Conservation (phyloP, 2,888 invertebrate genomes). For the Pheosia gnoma region DNA sequence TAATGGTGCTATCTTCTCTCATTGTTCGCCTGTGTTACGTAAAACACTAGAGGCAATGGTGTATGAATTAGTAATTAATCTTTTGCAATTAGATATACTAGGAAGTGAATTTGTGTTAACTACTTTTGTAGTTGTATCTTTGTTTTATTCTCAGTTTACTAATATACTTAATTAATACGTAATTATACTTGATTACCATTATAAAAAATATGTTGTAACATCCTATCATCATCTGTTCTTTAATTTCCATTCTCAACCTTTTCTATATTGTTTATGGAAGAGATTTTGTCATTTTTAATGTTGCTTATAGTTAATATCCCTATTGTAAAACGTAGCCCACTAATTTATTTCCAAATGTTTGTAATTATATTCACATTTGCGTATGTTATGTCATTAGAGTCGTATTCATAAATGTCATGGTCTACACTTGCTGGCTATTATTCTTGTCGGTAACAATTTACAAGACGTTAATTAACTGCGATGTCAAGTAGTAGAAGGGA, state of each 20-base stretch:
- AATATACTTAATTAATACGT: too few relatives aligned
- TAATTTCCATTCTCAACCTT: too few relatives aligned
- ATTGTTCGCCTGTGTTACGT: constrained; percentile 78
- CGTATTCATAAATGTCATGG: constrained; percentile 39
- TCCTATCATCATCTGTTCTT: too few relatives aligned
- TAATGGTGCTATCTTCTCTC: constrained; percentile 73
- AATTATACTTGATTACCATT: too few relatives aligned
- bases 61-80: constrained; percentile 73
- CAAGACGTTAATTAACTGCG: constrained; percentile 6
- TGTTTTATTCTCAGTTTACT: constrained; percentile 11
- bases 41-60: constrained; percentile 70
- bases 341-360: constrained; percentile 25
- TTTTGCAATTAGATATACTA: constrained; percentile 54
- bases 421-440: constrained; percentile 21
- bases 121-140: constrained; percentile 55
- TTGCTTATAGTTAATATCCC: constrained; percentile 11
- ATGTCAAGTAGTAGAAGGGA: neutral
- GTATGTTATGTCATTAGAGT: constrained; percentile 31
- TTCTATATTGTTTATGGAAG: neutral
- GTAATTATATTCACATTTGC: constrained; percentile 33
- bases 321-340: constrained; percentile 10
- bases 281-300: neutral
- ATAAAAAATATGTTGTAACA: too few relatives aligned
- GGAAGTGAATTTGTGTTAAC: constrained; percentile 58
- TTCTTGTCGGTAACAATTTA: constrained; percentile 21